phyloP scores from a whole-genome alignment of 2,113 vertebrate species.

The Periophthalmus modestus region DNA sequence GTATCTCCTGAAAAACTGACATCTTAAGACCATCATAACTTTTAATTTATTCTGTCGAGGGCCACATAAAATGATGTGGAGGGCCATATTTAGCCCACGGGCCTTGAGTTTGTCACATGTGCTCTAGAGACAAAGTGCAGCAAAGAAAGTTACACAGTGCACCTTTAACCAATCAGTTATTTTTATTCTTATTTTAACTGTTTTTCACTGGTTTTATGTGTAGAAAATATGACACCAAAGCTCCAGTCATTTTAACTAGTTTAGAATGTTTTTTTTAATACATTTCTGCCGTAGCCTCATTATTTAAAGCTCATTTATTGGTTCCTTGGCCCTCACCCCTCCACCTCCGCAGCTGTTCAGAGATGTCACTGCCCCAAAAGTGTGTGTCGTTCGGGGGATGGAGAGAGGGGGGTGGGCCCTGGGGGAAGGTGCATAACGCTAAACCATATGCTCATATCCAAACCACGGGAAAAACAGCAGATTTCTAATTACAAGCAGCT shows the following conservation, averaged over 20 bases:
- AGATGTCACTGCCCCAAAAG: neutral
- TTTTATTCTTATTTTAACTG: too few relatives aligned
- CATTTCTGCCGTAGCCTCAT: conserved; percentile 42
- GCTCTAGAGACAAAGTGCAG: too few relatives aligned
- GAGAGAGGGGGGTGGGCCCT: conserved; percentile 4
- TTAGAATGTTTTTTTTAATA: neutral
- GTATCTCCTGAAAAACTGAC: too few relatives aligned
- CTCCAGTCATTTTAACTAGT: neutral
- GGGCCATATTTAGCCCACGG: too few relatives aligned
- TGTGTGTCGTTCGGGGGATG: conserved; percentile 2
- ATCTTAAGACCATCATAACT: too few relatives aligned
- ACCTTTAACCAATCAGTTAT: too few relatives aligned
- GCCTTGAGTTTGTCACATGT: too few relatives aligned
- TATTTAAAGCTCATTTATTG: conserved; percentile 66
- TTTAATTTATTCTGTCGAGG: too few relatives aligned
- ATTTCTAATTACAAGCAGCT: neutral
- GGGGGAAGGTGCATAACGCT: neutral
- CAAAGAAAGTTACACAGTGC: too few relatives aligned
- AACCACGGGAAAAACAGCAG: neutral
- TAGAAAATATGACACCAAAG: too few relatives aligned
- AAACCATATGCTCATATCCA: neutral
- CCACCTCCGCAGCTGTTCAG: conserved; percentile 66
- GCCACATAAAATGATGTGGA: too few relatives aligned
- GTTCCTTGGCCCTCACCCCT: conserved; percentile 56
- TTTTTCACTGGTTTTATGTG: too few relatives aligned